Conservation (phyloP, 1,140 invertebrate species). For the Drosophila pseudoananassae region DNA sequence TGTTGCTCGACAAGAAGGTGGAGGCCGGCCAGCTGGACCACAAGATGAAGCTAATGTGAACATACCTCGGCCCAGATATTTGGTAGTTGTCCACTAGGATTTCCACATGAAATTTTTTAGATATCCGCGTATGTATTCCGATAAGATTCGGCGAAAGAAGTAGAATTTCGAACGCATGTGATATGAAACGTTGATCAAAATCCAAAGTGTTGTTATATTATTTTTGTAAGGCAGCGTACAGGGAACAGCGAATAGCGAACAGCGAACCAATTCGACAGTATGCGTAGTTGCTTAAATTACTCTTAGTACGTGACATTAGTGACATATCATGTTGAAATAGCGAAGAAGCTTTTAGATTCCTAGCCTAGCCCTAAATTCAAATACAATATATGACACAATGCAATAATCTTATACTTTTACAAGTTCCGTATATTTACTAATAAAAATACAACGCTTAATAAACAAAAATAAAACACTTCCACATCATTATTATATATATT, state of each 20-base stretch:
- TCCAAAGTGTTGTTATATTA: slow-evolving; percentile 44
- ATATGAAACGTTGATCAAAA: slow-evolving; percentile 55
- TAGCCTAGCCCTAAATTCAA: slow-evolving; percentile 22
- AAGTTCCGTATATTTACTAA: slow-evolving; percentile 72
- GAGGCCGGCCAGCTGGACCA: slow-evolving; percentile 39
- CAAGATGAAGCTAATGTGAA: slow-evolving; percentile 65
- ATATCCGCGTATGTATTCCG: slow-evolving; percentile 42
- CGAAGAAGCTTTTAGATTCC: slow-evolving; percentile 47
- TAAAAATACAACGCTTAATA: slow-evolving; percentile 77
- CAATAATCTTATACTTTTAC: slow-evolving; percentile 77
- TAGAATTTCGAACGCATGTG: slow-evolving; percentile 49
- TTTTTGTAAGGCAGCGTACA: slow-evolving; percentile 23
- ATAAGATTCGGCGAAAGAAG: slow-evolving; percentile 30
- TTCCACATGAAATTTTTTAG: slow-evolving; percentile 13
- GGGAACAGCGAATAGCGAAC: slow-evolving; percentile 6
- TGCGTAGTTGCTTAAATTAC: slow-evolving; percentile 37
- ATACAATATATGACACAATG: slow-evolving; percentile 58
- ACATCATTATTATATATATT: slow-evolving; percentile 18
- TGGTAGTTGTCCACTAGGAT: slow-evolving; percentile 6
- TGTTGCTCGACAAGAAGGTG: slow-evolving; percentile 38
- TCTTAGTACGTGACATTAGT: slow-evolving; percentile 53
- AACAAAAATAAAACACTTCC: slow-evolving; percentile 45
- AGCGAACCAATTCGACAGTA: slow-evolving; percentile 33
- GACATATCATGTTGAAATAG: slow-evolving; percentile 67
- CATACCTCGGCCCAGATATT: neutral